These are phyloP conservation scores for Arion vulgaris DNA, from an alignment of 1,140 invertebrate genomes.

Conservation along the genomic window DNA sequence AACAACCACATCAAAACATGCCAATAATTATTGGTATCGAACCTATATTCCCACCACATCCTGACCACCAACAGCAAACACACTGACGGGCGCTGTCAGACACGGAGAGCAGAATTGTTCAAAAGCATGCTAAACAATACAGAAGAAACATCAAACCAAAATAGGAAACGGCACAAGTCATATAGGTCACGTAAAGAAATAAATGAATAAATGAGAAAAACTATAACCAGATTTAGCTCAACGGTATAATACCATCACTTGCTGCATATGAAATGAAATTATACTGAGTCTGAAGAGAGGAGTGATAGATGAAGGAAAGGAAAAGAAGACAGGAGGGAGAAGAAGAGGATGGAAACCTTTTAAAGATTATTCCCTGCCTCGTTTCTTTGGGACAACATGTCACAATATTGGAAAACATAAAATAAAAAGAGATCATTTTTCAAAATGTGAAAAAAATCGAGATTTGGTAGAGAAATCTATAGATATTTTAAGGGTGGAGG, in stretches of 20 bases:
- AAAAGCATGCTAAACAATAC: neutral
- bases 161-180: neutral
- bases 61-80: too few relatives aligned
- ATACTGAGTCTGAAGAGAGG: neutral
- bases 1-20: too few relatives aligned
- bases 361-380: neutral
- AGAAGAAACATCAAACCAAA: slow-evolving; percentile 13
- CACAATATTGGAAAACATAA: slow-evolving; percentile 1
- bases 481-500: neutral
- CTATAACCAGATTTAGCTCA: slow-evolving; percentile 5
- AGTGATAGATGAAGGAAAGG: neutral
- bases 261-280: slow-evolving; percentile 11
- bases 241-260: slow-evolving; percentile 9
- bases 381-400: slow-evolving; percentile 6
- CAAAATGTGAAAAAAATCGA: neutral
- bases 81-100: neutral
- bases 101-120: neutral
- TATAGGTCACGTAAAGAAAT: neutral
- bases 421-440: neutral
- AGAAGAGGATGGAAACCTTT: neutral
- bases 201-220: neutral
- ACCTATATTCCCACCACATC: too few relatives aligned
- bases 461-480: slow-evolving; percentile 1
- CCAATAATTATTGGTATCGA: too few relatives aligned
- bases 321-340: neutral